Conservation (phyloP, 2,888 invertebrate species). For the Plebejus melissa region DNA sequence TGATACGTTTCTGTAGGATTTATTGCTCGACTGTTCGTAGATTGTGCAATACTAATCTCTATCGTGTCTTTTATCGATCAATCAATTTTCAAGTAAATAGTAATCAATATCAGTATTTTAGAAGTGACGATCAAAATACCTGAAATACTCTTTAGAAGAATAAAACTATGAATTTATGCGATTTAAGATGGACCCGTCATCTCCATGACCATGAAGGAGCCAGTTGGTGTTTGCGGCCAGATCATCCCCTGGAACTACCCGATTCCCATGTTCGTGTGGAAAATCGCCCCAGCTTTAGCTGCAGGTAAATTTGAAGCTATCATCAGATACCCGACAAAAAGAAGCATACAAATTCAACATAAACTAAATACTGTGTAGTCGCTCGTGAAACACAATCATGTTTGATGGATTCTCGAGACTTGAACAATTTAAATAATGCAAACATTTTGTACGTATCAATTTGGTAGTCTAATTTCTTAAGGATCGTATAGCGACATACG, state of each 20-base stretch:
- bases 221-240: constrained; percentile 92
- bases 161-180: not conserved
- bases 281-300: constrained; percentile 89
- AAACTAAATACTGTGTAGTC: not conserved
- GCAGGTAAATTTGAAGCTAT: constrained; percentile 68
- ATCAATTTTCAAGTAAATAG: too few relatives aligned
- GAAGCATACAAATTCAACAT: not conserved
- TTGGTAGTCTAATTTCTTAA: not conserved
- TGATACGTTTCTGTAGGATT: too few relatives aligned
- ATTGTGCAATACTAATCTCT: too few relatives aligned
- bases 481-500: not conserved
- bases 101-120: too few relatives aligned
- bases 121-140: not conserved
- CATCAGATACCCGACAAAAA: not conserved
- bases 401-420: not conserved
- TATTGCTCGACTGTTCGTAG: not conserved
- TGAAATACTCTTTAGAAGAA: not conserved
- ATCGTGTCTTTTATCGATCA: too few relatives aligned
- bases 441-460: not conserved
- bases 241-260: constrained; percentile 98
- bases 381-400: not conserved
- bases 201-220: constrained; percentile 91
- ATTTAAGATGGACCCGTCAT: constrained; percentile 86
- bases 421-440: not conserved
- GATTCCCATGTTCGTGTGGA: constrained; percentile 95